These are phyloP conservation scores for Agrilus mali DNA, from an alignment of 2,888 invertebrate species.

Conservation along the genomic window DNA sequence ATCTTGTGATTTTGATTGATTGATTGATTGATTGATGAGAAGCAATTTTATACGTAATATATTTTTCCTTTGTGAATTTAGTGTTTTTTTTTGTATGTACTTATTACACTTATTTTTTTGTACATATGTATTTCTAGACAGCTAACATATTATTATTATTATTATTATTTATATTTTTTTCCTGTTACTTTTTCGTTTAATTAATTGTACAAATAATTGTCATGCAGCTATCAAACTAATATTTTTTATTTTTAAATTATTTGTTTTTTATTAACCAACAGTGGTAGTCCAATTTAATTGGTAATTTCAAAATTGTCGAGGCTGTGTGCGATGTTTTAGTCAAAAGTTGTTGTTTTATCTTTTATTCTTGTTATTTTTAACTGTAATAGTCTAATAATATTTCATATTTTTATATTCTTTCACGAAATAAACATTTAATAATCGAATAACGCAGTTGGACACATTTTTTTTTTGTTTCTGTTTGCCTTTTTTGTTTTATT, in stretches of 20 bases:
- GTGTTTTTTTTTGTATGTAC: too few species aligned
- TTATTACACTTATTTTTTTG: background rate
- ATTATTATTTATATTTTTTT: background rate
- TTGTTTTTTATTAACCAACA: background rate
- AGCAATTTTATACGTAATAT: background rate
- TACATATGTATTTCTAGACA: background rate
- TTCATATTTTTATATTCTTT: too few species aligned
- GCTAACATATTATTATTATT: background rate
- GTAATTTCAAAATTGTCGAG: constrained; percentile 16
- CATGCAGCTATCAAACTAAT: background rate
- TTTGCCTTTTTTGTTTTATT: too few species aligned
- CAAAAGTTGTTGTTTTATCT: constrained; percentile 21
- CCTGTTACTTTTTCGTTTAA: background rate
- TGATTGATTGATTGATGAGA: constrained; percentile 2
- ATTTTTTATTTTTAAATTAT: background rate
- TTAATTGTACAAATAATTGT: constrained; percentile 1
- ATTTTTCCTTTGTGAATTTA: background rate
- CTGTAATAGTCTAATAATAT: constrained; percentile 2
- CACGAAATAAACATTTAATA: too few species aligned
- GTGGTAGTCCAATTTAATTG: too few species aligned
- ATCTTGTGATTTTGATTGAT: too few species aligned
- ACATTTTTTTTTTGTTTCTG: too few species aligned
- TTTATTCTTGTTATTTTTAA: constrained; percentile 22
- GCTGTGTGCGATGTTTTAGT: constrained; percentile 31
- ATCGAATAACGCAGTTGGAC: too few species aligned